Base-by-base conservation (phyloP, 1,140 invertebrate genomes). In the Neelides sp. region DNA sequence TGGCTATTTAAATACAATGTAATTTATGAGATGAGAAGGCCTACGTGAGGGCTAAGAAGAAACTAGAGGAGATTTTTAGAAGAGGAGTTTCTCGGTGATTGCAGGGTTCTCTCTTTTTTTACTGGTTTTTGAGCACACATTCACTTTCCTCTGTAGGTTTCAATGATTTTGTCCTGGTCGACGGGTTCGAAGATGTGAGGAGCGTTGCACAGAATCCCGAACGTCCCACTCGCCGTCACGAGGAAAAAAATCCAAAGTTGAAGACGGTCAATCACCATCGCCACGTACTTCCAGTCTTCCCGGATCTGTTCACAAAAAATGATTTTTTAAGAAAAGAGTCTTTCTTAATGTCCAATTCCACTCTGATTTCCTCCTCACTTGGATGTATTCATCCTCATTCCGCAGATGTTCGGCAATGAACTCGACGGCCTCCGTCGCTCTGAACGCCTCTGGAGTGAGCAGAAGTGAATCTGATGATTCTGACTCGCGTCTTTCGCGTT, bases 231-330 rank as follows among this genome's bases (percentile, higher is more conserved):
- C 10, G 84, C 83, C 22, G 95, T 98, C 8, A 98, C 91, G 39
- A 91, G 77, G 71, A 98, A 94, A 73, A 99, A 98, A 61, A 98
- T 83, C 67, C 94, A 93, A 49, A 98, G 75, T 66, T 97, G 87
- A 41, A 98, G 73, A 61, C 95, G 79, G 75, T 99, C 95, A 61
- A 98, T 94, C 26, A 98, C 94, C 86, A 97, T 95, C 27, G 94
- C 93, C 5, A 98, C 92, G 68, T 97, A 99, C 66, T 97, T 98
- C 95, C 95, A 99, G 71, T 99, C 95, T 71, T 96, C 92, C 50
- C 91, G 78, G 49, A 92, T 91, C 91, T 96, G 68, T 23, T 75
- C 15, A 60, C 0, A 57, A 30, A 28, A 37, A 2, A 28, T 40
- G 46, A 47, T 4, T 32, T 8, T 5, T 32, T 8, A 8, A 32